These are phyloP conservation scores for Desmodus rotundus DNA, from an alignment of 2,113 vertebrate species.

Conservation along the genomic window DNA sequence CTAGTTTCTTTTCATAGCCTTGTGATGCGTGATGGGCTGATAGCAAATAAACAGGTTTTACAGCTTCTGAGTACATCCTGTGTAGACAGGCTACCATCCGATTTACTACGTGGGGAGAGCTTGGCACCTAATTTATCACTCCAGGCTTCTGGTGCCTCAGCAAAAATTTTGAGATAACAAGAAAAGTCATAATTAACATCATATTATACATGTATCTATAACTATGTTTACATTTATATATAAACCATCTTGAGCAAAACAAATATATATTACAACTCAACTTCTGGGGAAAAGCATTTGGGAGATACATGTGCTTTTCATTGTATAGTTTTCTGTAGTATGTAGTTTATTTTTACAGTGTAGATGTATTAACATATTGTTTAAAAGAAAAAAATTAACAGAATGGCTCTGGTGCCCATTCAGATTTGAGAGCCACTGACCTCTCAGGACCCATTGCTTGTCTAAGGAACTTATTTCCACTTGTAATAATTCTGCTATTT, in stretches of 20 bases:
- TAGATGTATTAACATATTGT: not conserved
- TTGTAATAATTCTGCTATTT: not conserved
- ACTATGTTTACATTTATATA: not conserved
- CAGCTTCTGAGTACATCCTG: not conserved
- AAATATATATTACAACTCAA: not conserved
- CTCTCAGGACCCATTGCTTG: not conserved
- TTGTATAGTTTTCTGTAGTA: not conserved
- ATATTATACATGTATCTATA: not conserved
- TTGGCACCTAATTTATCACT: not conserved
- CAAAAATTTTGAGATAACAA: not conserved
- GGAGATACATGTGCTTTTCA: not conserved
- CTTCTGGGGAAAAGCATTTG: not conserved
- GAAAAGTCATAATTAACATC: not conserved
- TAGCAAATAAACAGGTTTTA: not conserved
- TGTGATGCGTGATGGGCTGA: not conserved
- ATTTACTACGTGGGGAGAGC: not conserved
- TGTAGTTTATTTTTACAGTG: not conserved
- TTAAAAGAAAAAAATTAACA: not conserved
- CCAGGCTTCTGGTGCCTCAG: not conserved
- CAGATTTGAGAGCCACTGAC: not conserved
- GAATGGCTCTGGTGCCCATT: not conserved
- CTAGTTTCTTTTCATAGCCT: not conserved
- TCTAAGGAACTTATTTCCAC: not conserved
- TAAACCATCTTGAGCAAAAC: not conserved
- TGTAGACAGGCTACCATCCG: not conserved